Base-by-base conservation (phyloP, 2,113 vertebrate species). In the Hirundichthys speculiger region DNA sequence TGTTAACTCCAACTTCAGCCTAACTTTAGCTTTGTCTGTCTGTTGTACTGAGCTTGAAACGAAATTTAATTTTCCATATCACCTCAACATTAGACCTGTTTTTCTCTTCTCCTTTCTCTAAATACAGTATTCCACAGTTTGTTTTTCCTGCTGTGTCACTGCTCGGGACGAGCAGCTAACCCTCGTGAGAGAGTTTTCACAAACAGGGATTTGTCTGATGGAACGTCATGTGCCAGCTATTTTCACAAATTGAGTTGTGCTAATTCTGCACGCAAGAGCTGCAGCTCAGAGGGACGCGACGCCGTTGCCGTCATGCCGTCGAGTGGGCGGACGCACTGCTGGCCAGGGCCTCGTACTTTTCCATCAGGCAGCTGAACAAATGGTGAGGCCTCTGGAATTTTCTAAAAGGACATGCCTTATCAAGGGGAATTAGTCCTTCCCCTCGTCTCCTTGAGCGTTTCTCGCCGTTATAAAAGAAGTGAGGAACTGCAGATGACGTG, bases 191-290 rank as follows among this genome's bases (percentile, higher is more conserved):
- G 24, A 8, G 52, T 69, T 57, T 66, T 34, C 63, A 86, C 75
- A 86, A 85, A 86, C 73, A 42, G 27, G 47, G 58, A 77, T 75
- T 77, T 84, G 76, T 86, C 64, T 22, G 43, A 70, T 11, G 34
- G 82, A 65, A 24, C 48, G 66, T 87, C 85, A 87, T 66, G 83
- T 34, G 82, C 59, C 66, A 43, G 63, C 75, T 75, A 77, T 88
- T 86, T 81, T 67, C 69, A 55, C 69, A 86, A 88, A 90, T 86
- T 82, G 73, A 83, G 66, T 90, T 84, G 79, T 1, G 22, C 51
- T 86, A 80, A 87, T 86, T 86, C 56, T 51, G 13, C 64, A 64
- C 51, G n/a, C 78, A 27, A n/a, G 51, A 52, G 69, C 67, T 51
- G 48, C 21, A 21, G 66, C 66, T 64, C 52, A 24, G 39, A 59